phyloP scores from a whole-genome alignment of 35 echinoderm and acorn worm genomes.

The Nesometra sesokonis region DNA sequence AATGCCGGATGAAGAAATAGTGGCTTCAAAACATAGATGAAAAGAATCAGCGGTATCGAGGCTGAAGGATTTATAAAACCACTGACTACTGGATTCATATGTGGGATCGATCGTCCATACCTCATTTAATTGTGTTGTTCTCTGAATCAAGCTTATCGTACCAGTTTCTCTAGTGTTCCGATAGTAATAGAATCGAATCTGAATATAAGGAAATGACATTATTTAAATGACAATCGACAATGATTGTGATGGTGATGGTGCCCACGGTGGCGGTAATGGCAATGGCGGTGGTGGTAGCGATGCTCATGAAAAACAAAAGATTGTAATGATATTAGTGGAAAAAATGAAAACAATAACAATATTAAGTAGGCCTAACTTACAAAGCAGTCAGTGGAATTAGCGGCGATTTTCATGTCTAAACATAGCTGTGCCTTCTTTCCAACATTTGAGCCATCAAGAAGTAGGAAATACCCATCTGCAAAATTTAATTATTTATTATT shows the following conservation, averaged over 20 bases:
- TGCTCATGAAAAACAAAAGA: no score
- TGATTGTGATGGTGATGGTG: no score
- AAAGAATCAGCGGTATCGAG: neutral
- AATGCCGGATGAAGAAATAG: neutral
- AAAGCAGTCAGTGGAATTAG: neutral
- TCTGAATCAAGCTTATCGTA: neutral
- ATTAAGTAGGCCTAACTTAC: no score
- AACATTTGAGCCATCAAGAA: neutral
- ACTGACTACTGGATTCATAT: neutral
- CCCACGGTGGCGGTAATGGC: no score
- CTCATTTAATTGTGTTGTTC: neutral
- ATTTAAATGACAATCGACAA: no score
- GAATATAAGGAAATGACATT: no score
- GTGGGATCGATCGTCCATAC: neutral
- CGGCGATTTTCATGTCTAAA: neutral
- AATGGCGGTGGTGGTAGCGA: no score
- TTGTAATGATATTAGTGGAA: no score
- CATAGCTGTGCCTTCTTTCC: neutral
- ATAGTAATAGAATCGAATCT: neutral
- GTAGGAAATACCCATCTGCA: neutral
- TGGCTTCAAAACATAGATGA: neutral
- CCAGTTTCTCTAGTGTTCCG: neutral
- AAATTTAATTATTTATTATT: no score
- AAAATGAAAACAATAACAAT: no score
- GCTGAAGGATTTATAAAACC: neutral